Conservation (phyloP, 2,888 invertebrate species). For the Esperia sulphurella region DNA sequence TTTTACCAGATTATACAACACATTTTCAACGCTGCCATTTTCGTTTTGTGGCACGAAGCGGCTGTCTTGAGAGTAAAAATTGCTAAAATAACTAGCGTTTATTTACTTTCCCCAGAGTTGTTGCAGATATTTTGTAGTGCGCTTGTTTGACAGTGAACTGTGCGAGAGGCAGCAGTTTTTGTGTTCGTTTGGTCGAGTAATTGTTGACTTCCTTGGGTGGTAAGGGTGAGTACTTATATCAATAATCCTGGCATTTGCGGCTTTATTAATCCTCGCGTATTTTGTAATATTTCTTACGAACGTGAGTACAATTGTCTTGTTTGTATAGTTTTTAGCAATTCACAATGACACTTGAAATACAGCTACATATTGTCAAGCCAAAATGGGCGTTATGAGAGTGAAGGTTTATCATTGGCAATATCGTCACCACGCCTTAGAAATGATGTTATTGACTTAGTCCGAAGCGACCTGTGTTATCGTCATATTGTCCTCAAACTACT, state of each 20-base stretch:
- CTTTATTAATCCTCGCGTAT: slow-evolving; percentile 20
- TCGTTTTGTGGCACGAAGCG: slow-evolving; percentile 75
- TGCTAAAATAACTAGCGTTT: slow-evolving; percentile 41
- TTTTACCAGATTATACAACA: slow-evolving; percentile 28
- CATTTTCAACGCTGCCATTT: slow-evolving; percentile 74
- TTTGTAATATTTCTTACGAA: slow-evolving; percentile 1
- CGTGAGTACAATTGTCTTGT: slow-evolving; percentile 1
- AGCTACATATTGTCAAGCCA: slow-evolving; percentile 14
- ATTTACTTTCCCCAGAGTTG: slow-evolving; percentile 39
- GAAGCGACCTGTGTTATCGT: slow-evolving; percentile 5
- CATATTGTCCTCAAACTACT: neutral
- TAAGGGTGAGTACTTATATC: slow-evolving; percentile 65
- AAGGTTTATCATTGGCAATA: slow-evolving; percentile 52
- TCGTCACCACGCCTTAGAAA: slow-evolving; percentile 38
- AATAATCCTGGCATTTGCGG: slow-evolving; percentile 45
- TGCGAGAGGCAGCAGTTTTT: slow-evolving; percentile 31
- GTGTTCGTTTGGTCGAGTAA: slow-evolving; percentile 42
- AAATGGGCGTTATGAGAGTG: slow-evolving; percentile 66
- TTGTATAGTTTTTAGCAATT: neutral
- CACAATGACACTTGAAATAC: neutral
- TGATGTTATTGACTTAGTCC: slow-evolving; percentile 24
- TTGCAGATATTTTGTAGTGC: slow-evolving; percentile 36
- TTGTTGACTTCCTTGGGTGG: slow-evolving; percentile 65
- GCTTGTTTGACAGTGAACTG: slow-evolving; percentile 36
- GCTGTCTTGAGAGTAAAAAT: slow-evolving; percentile 59